A percentile compares a stretch with the other conserved stretches of the same genome.
Conservation (phyloP, 2,888 invertebrate genomes). For the Herminia tarsipennalis region DNA sequence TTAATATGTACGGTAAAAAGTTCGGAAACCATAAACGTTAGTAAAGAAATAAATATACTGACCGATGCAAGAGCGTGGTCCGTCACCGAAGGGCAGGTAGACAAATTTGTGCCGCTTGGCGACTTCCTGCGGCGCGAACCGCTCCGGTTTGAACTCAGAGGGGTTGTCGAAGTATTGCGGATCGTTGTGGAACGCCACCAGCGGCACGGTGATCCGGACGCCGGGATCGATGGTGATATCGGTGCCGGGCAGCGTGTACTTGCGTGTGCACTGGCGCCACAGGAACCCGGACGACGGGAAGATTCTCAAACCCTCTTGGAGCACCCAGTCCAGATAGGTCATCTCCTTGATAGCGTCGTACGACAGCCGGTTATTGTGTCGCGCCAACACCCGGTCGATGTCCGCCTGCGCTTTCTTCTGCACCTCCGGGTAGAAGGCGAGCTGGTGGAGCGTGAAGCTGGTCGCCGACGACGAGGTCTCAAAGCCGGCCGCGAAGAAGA, state of each 20-base stretch:
- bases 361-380: constrained; percentile 53
- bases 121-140: constrained; percentile 53
- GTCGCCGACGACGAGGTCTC: constrained; percentile 79
- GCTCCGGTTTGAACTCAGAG: constrained; percentile 60
- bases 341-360: constrained; percentile 69
- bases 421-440: constrained; percentile 60
- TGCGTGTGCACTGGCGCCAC: constrained; percentile 45
- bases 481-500: constrained; percentile 77
- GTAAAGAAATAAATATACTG: constrained; percentile 20
- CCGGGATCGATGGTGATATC: constrained; percentile 53
- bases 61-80: constrained; percentile 68
- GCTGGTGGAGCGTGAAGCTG: constrained; percentile 65
- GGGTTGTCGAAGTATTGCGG: constrained; percentile 63
- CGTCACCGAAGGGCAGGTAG: constrained; percentile 64
- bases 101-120: constrained; percentile 50
- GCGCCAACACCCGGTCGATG: constrained; percentile 56
- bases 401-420: constrained; percentile 60
- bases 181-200: constrained; percentile 64
- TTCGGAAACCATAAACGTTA: too few species aligned
- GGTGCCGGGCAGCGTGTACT: constrained; percentile 52
- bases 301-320: constrained; percentile 65
- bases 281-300: constrained; percentile 59
- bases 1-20: too few species aligned
- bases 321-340: constrained; percentile 64
- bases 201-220: constrained; percentile 45